phyloP scores from a whole-genome alignment of 1,140 invertebrate species.

The Lamellibrachia luymesi region DNA sequence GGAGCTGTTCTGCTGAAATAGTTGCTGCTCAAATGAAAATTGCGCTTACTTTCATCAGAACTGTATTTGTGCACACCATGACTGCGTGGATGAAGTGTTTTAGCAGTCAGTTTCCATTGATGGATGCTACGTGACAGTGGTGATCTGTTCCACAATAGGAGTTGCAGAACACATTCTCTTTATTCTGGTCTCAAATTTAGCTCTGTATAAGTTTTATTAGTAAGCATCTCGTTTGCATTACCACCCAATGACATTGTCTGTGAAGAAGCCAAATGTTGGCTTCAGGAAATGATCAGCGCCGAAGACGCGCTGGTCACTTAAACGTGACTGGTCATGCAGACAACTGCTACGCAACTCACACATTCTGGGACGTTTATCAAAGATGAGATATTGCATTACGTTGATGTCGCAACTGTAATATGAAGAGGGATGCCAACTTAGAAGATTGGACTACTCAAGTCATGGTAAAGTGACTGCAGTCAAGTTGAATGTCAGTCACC shows the following conservation, averaged over 20 bases:
- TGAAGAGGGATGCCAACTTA: neutral
- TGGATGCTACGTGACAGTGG: neutral
- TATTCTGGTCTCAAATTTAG: neutral
- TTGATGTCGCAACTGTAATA: neutral
- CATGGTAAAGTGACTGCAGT: neutral
- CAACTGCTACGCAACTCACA: too few relatives aligned
- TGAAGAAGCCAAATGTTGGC: neutral
- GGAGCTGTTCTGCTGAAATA: neutral
- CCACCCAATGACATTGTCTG: neutral
- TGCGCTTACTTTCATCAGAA: neutral
- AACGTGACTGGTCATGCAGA: neutral
- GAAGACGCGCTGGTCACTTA: neutral
- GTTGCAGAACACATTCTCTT: neutral
- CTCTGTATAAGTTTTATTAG: neutral
- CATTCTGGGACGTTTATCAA: neutral
- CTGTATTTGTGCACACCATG: neutral
- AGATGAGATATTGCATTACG: neutral
- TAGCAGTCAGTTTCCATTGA: neutral
- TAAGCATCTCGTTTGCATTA: neutral
- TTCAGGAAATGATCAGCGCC: neutral
- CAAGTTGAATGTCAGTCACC: neutral
- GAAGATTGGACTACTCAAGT: neutral
- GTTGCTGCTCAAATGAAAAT: neutral
- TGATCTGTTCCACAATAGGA: neutral
- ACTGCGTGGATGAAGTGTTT: neutral